A percentile compares a stretch with the other conserved stretches of the same genome.
Evolutionary conservation across 2,888 invertebrate species (phyloP).

Genomic region (Standfussiana lucernea): DNA sequence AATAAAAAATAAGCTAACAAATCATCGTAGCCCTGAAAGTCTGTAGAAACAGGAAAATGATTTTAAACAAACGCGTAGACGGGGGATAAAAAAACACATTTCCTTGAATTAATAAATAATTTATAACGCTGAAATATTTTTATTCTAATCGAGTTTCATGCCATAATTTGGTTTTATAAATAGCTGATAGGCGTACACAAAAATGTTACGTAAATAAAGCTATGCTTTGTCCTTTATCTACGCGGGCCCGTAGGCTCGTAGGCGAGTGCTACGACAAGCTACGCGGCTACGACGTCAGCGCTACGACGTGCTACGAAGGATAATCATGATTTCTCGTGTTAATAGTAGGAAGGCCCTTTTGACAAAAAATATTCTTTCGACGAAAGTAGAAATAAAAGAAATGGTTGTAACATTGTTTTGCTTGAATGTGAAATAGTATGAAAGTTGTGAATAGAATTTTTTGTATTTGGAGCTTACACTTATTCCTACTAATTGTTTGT

Average conservation of each 20-base stretch:
- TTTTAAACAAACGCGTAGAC: constrained; percentile 41
- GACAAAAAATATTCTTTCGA: constrained; percentile 27
- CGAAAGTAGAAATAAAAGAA: constrained; percentile 15
- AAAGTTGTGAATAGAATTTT: constrained; percentile 11
- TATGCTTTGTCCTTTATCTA: constrained; percentile 35
- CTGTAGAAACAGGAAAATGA: constrained; percentile 46
- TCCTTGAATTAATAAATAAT: constrained; percentile 40
- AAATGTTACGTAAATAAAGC: constrained; percentile 28
- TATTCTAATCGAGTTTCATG: constrained; percentile 15
- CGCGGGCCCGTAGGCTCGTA: constrained; percentile 46
- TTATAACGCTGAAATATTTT: constrained; percentile 35
- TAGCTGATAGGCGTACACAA: constrained; percentile 16
- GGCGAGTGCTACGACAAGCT: constrained; percentile 64
- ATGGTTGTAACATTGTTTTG: neutral
- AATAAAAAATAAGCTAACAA: constrained; percentile 59
- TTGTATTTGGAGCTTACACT: neutral
- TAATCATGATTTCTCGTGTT: constrained; percentile 51
- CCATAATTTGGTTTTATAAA: constrained; percentile 37
- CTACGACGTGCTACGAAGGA: constrained; percentile 62
- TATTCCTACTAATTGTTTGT: neutral
- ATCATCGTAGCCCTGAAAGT: constrained; percentile 38
- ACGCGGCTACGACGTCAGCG: constrained; percentile 67
- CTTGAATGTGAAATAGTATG: neutral
- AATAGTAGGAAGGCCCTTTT: constrained; percentile 31
- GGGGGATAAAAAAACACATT: constrained; percentile 24